Percentiles rank a stretch among this genome's conserved stretches.
These are phyloP conservation scores for Spinus olivaceus DNA, from an alignment of 2,797 vertebrate species.

Conservation along the genomic window DNA sequence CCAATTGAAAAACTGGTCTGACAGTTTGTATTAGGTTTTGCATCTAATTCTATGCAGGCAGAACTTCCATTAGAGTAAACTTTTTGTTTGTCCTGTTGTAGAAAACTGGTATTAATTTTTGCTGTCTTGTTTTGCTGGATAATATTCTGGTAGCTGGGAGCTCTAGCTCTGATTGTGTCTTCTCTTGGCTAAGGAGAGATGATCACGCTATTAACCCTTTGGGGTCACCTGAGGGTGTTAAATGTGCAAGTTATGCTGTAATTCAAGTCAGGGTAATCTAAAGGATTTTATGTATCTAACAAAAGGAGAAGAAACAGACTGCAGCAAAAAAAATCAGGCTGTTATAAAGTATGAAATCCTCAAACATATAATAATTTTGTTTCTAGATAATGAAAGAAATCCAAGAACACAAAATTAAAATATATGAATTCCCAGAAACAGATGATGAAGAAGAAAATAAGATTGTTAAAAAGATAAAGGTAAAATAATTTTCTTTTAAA, in stretches of 20 bases:
- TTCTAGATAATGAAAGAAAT: slow-evolving; percentile 97
- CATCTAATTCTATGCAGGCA: background rate
- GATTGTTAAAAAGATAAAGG: slow-evolving; percentile 97
- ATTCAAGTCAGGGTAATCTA: background rate
- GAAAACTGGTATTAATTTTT: background rate
- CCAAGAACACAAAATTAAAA: slow-evolving; percentile 99
- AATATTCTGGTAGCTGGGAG: background rate
- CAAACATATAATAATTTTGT: background rate
- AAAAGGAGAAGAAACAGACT: background rate
- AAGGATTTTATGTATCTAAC: background rate
- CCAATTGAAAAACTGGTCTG: rapidly evolving
- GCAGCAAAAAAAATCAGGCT: background rate
- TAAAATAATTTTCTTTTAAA: slow-evolving; percentile 47
- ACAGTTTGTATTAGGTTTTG: background rate
- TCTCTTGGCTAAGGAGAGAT: background rate
- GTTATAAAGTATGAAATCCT: background rate
- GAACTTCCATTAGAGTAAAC: background rate
- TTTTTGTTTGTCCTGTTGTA: background rate
- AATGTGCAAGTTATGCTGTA: background rate
- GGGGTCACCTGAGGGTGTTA: background rate
- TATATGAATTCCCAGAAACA: slow-evolving; percentile 98
- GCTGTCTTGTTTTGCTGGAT: background rate
- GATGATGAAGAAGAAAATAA: slow-evolving; percentile 98
- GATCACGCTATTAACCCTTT: background rate
- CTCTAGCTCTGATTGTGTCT: background rate